Evolutionary conservation across 2,113 vertebrate species (phyloP).

Genomic region (Penelope pileata): DNA sequence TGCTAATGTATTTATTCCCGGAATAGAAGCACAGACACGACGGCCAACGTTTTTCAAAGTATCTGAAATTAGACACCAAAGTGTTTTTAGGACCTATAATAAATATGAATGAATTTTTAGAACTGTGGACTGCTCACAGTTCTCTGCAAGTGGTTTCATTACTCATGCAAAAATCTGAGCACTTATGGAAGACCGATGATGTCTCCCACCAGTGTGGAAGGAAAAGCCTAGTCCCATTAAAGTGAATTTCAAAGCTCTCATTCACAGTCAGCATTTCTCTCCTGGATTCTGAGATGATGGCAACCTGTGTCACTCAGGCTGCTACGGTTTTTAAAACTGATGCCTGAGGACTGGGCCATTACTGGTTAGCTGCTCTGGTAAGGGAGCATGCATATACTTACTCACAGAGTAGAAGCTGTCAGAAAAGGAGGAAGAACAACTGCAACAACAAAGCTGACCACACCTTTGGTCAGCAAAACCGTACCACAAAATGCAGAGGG

Average conservation of each 20-base stretch:
- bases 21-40: neutral
- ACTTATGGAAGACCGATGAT: neutral
- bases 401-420: neutral
- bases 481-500: neutral
- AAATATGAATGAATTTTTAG: conserved; percentile 29
- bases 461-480: neutral
- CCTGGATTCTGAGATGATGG: neutral
- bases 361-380: neutral
- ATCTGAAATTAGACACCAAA: conserved; percentile 37
- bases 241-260: neutral
- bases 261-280: neutral
- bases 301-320: neutral
- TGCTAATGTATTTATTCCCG: neutral
- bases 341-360: neutral
- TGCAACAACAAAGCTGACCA: neutral
- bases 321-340: neutral
- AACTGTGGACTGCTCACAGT: neutral
- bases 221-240: neutral
- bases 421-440: neutral
- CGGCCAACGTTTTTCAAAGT: neutral
- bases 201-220: neutral
- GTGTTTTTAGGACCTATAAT: neutral
- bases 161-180: neutral
- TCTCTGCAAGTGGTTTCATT: conserved; percentile 5
- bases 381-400: neutral